Conservation (phyloP, 2,888 invertebrate species). For the Mimachlamys varia region DNA sequence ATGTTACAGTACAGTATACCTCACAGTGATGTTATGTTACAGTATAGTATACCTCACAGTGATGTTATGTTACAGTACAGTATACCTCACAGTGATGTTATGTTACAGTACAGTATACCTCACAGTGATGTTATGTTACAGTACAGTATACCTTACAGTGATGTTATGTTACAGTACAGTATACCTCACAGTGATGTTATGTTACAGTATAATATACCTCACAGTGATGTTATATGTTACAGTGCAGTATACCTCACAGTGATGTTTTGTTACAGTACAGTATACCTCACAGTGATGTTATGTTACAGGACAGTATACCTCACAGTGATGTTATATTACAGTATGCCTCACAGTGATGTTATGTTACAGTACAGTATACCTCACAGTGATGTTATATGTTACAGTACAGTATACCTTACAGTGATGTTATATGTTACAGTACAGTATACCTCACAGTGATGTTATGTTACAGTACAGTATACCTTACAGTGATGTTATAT, state of each 20-base stretch:
- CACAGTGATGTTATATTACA: background rate
- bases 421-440: background rate
- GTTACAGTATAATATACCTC: background rate
- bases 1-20: background rate
- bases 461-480: too few relatives aligned
- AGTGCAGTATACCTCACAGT: too few relatives aligned
- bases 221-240: too few relatives aligned
- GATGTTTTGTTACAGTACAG: background rate
- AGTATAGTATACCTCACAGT: too few relatives aligned
- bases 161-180: too few relatives aligned
- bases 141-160: background rate
- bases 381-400: too few relatives aligned
- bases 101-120: too few relatives aligned
- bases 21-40: too few relatives aligned
- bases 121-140: background rate
- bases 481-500: background rate
- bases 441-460: background rate
- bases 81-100: background rate
- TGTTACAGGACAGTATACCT: too few relatives aligned
- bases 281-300: background rate
- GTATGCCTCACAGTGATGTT: background rate
- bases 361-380: background rate
- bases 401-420: too few relatives aligned
- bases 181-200: background rate
- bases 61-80: background rate